A percentile compares a stretch with the other conserved stretches of the same genome.
phyloP scores from a whole-genome alignment of 2,797 vertebrate species.

The Notolabrus celidotus region DNA sequence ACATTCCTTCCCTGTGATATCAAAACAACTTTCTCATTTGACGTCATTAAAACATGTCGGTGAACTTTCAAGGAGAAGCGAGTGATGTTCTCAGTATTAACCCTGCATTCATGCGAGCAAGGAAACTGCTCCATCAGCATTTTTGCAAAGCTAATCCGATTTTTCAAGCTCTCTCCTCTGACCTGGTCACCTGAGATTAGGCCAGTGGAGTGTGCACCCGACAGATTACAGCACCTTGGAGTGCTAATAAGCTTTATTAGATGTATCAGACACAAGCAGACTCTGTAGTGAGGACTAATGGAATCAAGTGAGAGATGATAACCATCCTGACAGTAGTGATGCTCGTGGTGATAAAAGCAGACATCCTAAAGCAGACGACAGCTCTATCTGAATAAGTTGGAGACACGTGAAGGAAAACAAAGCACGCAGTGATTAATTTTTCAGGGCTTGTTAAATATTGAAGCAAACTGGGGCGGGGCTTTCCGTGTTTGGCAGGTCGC shows the following conservation, averaged over 20 bases:
- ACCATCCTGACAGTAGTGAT: neutral
- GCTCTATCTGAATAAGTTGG: constrained; percentile 23
- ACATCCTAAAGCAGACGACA: constrained; percentile 6
- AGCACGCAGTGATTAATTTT: constrained; percentile 78
- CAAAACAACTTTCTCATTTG: constrained; percentile 29
- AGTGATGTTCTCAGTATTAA: constrained; percentile 61
- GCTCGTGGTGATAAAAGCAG: constrained; percentile 1
- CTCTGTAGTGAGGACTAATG: constrained; percentile 30
- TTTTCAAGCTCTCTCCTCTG: constrained; percentile 74
- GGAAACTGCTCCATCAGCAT: constrained; percentile 76
- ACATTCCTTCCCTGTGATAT: neutral
- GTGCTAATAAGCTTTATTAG: constrained; percentile 62
- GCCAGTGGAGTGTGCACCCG: constrained; percentile 61
- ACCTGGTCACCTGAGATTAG: constrained; percentile 89
- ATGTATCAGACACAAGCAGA: constrained; percentile 28
- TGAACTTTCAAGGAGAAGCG: constrained; percentile 45
- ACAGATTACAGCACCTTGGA: constrained; percentile 80
- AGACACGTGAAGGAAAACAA: constrained; percentile 50
- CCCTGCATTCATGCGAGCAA: constrained; percentile 49
- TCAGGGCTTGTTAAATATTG: constrained; percentile 84
- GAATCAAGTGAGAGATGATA: constrained; percentile 34
- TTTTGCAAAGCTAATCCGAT: constrained; percentile 89
- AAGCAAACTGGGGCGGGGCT: constrained; percentile 50
- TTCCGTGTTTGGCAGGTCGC: constrained; percentile 37
- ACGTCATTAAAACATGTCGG: constrained; percentile 53